Conservation (phyloP, 30 jellyfish, hydroid and myxozoan genomes). For the Aurelia aurita region DNA sequence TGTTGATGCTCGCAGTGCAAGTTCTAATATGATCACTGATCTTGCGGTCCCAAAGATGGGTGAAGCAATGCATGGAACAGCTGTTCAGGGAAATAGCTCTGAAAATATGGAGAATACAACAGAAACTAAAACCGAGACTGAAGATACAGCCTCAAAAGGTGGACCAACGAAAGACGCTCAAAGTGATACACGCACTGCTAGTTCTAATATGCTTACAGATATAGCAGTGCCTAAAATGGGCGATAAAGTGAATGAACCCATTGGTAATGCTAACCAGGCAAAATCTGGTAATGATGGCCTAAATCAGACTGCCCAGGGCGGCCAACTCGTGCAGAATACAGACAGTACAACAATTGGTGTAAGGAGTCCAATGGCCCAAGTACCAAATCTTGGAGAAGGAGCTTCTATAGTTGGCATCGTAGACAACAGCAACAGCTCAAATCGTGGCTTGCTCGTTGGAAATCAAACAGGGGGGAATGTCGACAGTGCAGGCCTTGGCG, state of each 20-base stretch:
- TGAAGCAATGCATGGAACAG: slow-evolving; percentile 28
- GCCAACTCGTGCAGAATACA: background rate
- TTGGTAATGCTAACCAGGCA: background rate
- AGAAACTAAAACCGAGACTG: slow-evolving; percentile 1
- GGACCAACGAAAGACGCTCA: background rate
- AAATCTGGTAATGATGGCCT: too few relatives aligned
- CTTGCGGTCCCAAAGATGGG: slow-evolving; percentile 47
- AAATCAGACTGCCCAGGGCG: too few relatives aligned
- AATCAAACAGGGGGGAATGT: background rate
- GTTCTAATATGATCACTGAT: slow-evolving; percentile 57
- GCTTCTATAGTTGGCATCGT: slow-evolving; percentile 33
- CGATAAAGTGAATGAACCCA: background rate
- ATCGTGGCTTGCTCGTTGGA: background rate
- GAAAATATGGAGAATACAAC: background rate
- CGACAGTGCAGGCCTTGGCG: background rate
- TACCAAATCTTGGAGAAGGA: slow-evolving; percentile 29
- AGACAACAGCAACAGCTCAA: background rate
- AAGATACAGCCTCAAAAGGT: background rate
- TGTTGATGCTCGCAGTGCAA: slow-evolving; percentile 34
- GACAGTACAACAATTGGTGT: background rate
- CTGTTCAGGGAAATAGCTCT: background rate
- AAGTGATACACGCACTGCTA: slow-evolving; percentile 7
- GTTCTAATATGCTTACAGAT: slow-evolving; percentile 45
- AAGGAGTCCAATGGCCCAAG: slow-evolving; percentile 15
- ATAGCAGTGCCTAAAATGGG: slow-evolving; percentile 48